Conservation (phyloP, 2,113 vertebrate genomes). For the Phrynosoma platyrhinos region DNA sequence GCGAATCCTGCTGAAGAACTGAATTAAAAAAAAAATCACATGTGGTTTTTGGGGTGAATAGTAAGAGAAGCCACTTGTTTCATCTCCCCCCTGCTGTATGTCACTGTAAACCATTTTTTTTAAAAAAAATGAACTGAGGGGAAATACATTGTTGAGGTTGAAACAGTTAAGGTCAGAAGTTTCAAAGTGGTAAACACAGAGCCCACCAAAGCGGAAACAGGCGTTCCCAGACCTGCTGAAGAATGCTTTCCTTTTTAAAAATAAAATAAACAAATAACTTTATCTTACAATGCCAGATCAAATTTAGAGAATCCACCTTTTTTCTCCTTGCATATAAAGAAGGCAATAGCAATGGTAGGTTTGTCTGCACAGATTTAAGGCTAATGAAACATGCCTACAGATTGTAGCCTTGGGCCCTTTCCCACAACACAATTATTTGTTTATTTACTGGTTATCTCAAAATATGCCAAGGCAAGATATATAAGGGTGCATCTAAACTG, state of each 20-base stretch:
- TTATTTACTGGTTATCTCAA: too few relatives aligned
- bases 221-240: not conserved
- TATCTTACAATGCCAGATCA: not conserved
- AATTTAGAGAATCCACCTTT: not conserved
- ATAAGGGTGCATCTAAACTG: not conserved
- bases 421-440: too few relatives aligned
- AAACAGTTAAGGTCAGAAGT: not conserved
- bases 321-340: not conserved
- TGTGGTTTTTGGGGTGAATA: slow-evolving; percentile 18
- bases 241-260: not conserved
- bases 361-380: not conserved
- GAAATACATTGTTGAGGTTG: not conserved
- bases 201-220: slow-evolving; percentile 18
- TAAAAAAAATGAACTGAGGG: not conserved
- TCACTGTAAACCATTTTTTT: not conserved
- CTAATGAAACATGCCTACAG: not conserved
- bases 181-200: slow-evolving; percentile 26
- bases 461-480: not conserved
- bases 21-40: slow-evolving; percentile 1
- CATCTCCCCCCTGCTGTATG: not conserved
- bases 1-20: not conserved
- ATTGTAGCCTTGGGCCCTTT: not conserved
- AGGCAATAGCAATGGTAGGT: not conserved
- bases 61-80: too few relatives aligned
- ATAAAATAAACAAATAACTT: not conserved